Evolutionary conservation across 2,797 vertebrate genomes (phyloP).

Genomic region (Coendou prehensilis): DNA sequence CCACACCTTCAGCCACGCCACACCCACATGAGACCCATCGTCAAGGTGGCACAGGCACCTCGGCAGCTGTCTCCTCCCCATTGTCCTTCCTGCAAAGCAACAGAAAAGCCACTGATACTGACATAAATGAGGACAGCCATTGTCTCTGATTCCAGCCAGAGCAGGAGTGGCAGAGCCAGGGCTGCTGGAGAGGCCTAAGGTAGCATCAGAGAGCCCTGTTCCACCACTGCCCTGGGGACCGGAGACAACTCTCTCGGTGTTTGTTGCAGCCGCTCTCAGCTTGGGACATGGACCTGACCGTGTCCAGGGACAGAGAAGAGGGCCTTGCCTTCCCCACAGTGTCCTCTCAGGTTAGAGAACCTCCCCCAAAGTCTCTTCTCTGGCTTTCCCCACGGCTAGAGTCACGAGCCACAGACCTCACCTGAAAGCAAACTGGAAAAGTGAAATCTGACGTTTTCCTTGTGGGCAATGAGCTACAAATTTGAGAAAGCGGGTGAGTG

Average conservation of each 20-base stretch:
- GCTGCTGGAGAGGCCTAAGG: neutral
- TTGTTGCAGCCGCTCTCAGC: neutral
- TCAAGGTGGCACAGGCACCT: neutral
- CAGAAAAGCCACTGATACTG: neutral
- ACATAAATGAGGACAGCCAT: neutral
- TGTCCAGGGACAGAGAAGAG: neutral
- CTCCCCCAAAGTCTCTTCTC: neutral
- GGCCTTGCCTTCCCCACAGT: neutral
- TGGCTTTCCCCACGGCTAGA: neutral
- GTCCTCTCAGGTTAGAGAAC: neutral
- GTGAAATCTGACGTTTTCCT: neutral
- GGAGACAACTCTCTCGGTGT: neutral
- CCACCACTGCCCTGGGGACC: rapidly evolving
- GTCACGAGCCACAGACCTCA: neutral
- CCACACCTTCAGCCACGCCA: no score
- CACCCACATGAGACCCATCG: neutral
- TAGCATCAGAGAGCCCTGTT: neutral
- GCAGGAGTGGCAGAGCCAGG: neutral
- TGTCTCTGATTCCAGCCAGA: neutral
- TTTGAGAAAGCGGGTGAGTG: neutral
- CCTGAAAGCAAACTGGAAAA: neutral
- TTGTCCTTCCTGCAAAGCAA: neutral
- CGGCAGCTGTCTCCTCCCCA: no score
- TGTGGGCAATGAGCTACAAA: neutral
- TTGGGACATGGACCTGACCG: neutral